Base-by-base conservation (phyloP, 2,888 invertebrate species). In the Pyrrhia umbra region DNA sequence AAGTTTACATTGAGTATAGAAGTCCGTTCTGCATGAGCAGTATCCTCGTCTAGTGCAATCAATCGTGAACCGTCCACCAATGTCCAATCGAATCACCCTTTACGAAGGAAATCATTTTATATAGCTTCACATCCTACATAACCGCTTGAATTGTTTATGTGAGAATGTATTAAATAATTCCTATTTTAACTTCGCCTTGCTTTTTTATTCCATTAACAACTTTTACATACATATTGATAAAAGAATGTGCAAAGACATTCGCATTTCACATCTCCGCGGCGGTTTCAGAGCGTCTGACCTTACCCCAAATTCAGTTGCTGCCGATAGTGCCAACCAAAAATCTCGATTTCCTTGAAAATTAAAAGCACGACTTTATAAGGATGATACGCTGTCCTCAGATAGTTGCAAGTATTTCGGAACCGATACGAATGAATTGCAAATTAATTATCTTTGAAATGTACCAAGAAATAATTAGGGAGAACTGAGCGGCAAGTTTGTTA, bases 21-120 rank as follows among this genome's bases (percentile, higher is more conserved):
- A 69, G 51, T 66, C 68, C 84, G 93, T 92, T 90, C 86, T 88
- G 93, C 93, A 87, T 90, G 90, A 90, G 75, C 79, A 86, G 76
- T 83, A 89, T 88, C 92, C 90, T 90, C 88, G 90, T 76, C 84
- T 87, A 70, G 85, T 81, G 88, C 92, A 92, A 85, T 88, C 85
- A 85, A 87, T 90, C 93, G 93, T 93, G 91, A 93, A 90, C 81
- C 76, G 83, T 81, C 81, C 85, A 86, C 84, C 75, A 89, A 88
- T 86, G 86, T 87, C 87, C 88, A 85, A 85, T 87, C 80, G 72
- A 77, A 82, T 80, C 85, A 84, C 83, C 87, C 86, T 87, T 86
- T 85, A 84, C 84, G 80, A 81, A 84, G 83, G 84, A 88, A 86
- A 87, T 85, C 64, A 83, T 84, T 86, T 82, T 77, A 78, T 80